Evolutionary conservation across 2,113 vertebrate species (phyloP).

Genomic region (Ageneiosus marmoratus): DNA sequence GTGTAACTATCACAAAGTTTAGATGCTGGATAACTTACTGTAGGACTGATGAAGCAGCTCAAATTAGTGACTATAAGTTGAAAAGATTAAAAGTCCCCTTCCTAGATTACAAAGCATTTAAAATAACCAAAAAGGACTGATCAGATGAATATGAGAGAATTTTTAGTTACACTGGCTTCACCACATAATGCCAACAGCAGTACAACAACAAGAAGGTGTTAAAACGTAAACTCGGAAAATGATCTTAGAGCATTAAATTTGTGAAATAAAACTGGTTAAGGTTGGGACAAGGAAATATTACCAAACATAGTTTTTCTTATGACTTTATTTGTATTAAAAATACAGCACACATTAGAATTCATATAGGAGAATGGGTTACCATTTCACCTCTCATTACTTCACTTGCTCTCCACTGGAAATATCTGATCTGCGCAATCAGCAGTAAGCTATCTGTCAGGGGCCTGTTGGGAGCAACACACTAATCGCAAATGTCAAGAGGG

Average conservation of each 20-base stretch:
- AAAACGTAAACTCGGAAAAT: background rate
- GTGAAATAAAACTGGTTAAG: background rate
- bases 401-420: slow-evolving; percentile 15
- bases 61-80: background rate
- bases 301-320: background rate
- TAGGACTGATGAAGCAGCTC: background rate
- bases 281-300: background rate
- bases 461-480: slow-evolving; percentile 7
- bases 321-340: slow-evolving; percentile 3
- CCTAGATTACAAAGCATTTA: background rate
- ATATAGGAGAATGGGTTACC: background rate
- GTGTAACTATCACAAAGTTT: background rate
- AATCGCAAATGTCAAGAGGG: slow-evolving; percentile 46
- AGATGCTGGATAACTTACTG: background rate
- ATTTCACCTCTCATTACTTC: background rate
- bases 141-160: background rate
- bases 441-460: slow-evolving; percentile 1
- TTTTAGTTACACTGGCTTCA: background rate
- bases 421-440: slow-evolving; percentile 11
- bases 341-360: background rate
- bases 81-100: background rate
- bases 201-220: background rate
- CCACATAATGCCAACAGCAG: background rate
- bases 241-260: background rate
- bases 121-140: background rate